These are phyloP conservation scores for Apteryx owenii DNA, from an alignment of 2,113 vertebrate species.

Conservation along the genomic window DNA sequence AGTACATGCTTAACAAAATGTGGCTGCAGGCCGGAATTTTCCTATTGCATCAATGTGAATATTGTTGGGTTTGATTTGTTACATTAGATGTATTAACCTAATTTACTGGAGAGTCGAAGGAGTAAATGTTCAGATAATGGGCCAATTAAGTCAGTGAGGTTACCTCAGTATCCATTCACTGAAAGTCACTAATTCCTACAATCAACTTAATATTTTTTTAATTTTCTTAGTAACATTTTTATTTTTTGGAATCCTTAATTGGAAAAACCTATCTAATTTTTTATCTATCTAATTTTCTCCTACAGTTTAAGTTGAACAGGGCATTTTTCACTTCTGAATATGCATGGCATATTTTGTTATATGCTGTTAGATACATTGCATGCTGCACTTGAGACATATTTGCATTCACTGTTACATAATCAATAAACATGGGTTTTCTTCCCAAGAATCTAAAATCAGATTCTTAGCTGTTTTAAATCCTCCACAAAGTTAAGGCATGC, in stretches of 20 bases:
- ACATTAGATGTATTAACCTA: neutral
- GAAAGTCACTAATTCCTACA: neutral
- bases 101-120: neutral
- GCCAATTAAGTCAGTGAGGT: neutral
- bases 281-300: neutral
- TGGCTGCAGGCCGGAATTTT: neutral
- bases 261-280: neutral
- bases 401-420: slow-evolving; percentile 38
- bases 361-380: neutral
- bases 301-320: neutral
- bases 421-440: neutral
- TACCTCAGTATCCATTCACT: neutral
- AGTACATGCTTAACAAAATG: neutral
- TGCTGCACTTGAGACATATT: neutral
- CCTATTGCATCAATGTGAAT: neutral
- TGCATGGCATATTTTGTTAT: neutral
- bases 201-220: neutral
- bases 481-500: slow-evolving; percentile 23
- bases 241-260: neutral
- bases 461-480: slow-evolving; percentile 7
- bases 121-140: neutral
- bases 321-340: slow-evolving; percentile 1
- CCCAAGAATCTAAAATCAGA: slow-evolving; percentile 2
- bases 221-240: neutral
- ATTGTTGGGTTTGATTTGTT: neutral